Evolutionary conservation across 2,797 vertebrate genomes (phyloP).

Genomic region (Phataginus tricuspis): DNA sequence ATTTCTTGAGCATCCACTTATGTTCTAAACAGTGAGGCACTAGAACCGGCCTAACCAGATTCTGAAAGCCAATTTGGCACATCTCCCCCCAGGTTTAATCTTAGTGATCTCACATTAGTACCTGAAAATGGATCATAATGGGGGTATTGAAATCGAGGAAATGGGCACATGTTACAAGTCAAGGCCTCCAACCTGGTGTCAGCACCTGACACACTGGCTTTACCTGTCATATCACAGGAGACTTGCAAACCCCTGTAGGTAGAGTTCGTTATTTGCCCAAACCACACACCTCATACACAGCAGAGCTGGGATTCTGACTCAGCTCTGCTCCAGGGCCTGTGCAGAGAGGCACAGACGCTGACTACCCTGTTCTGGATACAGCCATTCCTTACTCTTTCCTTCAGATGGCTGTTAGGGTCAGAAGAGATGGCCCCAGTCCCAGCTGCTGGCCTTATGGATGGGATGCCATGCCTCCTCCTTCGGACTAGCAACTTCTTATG

Average conservation of each 20-base stretch:
- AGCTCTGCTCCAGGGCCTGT: not conserved
- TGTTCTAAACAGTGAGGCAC: not conserved
- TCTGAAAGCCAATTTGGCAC: not conserved
- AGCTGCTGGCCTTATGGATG: not conserved
- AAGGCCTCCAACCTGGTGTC: not conserved
- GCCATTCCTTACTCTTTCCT: too few species aligned
- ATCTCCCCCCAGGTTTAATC: not conserved
- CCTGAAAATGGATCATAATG: not conserved
- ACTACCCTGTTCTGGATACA: not conserved
- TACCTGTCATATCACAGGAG: not conserved
- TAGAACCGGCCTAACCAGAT: not conserved
- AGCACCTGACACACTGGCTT: not conserved
- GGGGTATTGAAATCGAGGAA: not conserved
- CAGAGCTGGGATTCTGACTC: not conserved
- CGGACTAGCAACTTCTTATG: not conserved
- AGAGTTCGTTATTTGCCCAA: not conserved
- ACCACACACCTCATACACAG: not conserved
- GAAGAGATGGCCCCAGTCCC: not conserved
- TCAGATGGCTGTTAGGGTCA: not conserved
- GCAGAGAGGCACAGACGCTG: not conserved
- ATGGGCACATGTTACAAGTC: not conserved
- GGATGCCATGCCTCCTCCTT: not conserved
- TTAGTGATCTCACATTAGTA: not conserved
- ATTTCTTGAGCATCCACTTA: not conserved
- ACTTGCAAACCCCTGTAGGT: not conserved